Base-by-base conservation (phyloP, 2,113 vertebrate species). In the Daboia siamensis region DNA sequence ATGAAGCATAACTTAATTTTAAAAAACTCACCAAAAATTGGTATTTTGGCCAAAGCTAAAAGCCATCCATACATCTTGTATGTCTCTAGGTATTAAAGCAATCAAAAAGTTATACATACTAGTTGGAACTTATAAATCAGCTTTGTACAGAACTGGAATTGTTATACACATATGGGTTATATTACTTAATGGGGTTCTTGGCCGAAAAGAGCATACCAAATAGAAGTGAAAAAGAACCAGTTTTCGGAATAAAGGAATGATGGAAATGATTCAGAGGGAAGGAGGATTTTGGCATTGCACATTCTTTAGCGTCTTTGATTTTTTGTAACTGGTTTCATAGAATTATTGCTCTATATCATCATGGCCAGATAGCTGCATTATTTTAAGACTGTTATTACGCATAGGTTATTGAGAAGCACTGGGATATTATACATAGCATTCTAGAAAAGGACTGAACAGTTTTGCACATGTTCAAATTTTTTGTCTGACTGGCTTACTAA, bases 151-250 rank as follows among this genome's bases (percentile, higher is more conserved):
- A 87, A 93, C n/a, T 89, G 90, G n/a, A 92, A 29, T 90, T 90
- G 13, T 55, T 94, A 90, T 87, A 91, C 93, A 86, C 94, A 96
- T 96, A 93, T 97, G 96, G 95, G 94, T 96, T 96, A 94, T 59
- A 90, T 95, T 95, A 96, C 90, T 89, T 92, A 90, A 91, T 39
- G 92, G 94, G 46, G 90, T 87, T 94, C 89, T 92, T 94, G 92
- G 94, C 91, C 90, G 96, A 96, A 95, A 97, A 93, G 93, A 95
- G 87, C 90, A 92, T 11, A 44, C 94, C 88, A 94, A 87, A 91
- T 61, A 94, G 64, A 94, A 93, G 48, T 84, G 69, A 89, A 94
- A 93, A 23, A 74, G n/a, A 55, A 94, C 96, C 90, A 96, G 88
- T 94, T 97, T 97, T 95, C 69, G 93, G 92, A 94, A 87, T 64